phyloP scores from a whole-genome alignment of 1,140 invertebrate genomes.

The Euglossa dilemma region DNA sequence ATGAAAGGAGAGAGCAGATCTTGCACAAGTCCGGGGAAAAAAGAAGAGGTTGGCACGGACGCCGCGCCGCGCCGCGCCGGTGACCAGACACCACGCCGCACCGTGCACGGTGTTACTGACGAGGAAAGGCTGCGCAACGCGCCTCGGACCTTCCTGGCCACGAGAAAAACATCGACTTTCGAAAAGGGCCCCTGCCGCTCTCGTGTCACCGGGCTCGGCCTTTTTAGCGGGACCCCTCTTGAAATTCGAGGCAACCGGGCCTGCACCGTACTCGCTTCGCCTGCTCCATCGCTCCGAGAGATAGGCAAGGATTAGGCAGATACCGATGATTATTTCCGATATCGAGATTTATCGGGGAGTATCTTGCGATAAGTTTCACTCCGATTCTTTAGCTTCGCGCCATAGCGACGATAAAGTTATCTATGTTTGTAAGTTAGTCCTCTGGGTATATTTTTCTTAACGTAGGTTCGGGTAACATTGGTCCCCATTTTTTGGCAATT shows the following conservation, averaged over 20 bases:
- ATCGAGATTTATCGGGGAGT: no score
- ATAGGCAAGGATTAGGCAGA: neutral
- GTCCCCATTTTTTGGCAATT: no score
- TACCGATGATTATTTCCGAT: neutral
- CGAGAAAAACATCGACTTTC: constrained; percentile 37
- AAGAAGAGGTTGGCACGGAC: constrained; percentile 46
- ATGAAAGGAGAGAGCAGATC: constrained; percentile 36
- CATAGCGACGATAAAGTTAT: no score
- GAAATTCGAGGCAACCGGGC: constrained; percentile 16
- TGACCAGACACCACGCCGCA: constrained; percentile 49
- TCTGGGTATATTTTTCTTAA: no score
- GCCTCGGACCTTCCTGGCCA: constrained; percentile 10
- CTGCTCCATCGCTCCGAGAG: neutral
- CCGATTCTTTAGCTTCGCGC: no score
- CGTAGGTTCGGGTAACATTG: no score
- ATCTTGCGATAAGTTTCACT: no score
- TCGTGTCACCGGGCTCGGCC: constrained; percentile 15
- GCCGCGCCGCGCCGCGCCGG: constrained; percentile 34
- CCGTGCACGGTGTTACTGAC: constrained; percentile 46
- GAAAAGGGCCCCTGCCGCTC: constrained; percentile 19
- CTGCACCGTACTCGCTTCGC: neutral
- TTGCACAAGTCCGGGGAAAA: constrained; percentile 52
- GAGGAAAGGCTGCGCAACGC: constrained; percentile 13
- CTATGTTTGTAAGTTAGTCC: no score
- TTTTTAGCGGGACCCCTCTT: neutral